Base-by-base conservation (phyloP, 2,888 invertebrate genomes). In the Nycteola revayana region DNA sequence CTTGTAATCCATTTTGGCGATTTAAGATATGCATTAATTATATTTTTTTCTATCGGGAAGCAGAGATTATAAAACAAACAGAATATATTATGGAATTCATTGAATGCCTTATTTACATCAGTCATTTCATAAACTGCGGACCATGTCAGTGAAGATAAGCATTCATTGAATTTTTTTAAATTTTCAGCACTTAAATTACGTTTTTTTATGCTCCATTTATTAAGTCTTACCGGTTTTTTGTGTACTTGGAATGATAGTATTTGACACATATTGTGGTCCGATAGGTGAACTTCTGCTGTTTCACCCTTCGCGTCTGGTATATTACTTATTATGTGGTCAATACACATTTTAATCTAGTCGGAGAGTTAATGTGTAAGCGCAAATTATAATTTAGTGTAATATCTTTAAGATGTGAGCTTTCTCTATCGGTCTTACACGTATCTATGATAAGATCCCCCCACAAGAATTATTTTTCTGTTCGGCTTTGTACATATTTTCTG, bases 261-360 rank as follows among this genome's bases (percentile, higher is more conserved):
- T 17, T 32, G 32, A 1, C 10, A n/a, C 1, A 11, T 32, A 9
- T 32, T 10, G 26, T 32, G 32, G n/a, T 32, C 32, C 1, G 32
- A 27, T 11, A 22, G 6, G 9, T 22, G 7, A 27, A 23, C 6
- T n/a, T 7, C 10, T 14, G 3, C 9, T 23, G 10, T 20, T 9
- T 10, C 14, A 8, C 25, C 9, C 1, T 1, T 25, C n/a, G 32
- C 32, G 6, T 9, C 21, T 1, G 9, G 9, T 2, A 25, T 8
- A 9, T 32, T 25, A 26, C 26, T 32, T 1, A 11, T 11, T 20
- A 26, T 18, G 26, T 25, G 25, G 7, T 32, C 32, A 6, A 32
- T 11, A n/a, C 32, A 32, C 1, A 23, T 1, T 10, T 9, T 20
- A 17, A 24, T 3, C 31, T 9, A 2, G 31, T 32, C n/a, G 31